These are phyloP conservation scores for Macropodus opercularis DNA, from an alignment of 2,797 vertebrate species.

Conservation along the genomic window DNA sequence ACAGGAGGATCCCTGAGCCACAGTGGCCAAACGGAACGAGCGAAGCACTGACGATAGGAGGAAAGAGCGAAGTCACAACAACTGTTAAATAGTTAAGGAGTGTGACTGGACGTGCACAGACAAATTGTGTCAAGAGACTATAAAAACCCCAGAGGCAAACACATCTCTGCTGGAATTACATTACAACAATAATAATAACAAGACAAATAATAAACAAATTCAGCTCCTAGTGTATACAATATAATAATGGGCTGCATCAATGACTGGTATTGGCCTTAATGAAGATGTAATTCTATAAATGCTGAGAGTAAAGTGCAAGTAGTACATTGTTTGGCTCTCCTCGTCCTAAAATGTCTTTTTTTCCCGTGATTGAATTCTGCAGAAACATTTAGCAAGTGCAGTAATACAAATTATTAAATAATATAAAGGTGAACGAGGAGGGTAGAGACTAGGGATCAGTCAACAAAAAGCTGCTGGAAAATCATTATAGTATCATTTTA, in stretches of 20 bases:
- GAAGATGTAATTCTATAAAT: conserved; percentile 10
- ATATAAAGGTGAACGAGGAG: conserved; percentile 19
- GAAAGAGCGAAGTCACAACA: conserved; percentile 7
- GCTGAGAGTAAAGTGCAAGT: conserved; percentile 7
- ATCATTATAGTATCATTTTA: conserved; percentile 33
- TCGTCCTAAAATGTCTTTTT: too few relatives aligned
- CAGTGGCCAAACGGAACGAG: too few relatives aligned
- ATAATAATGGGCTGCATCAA: conserved; percentile 10
- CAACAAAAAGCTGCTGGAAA: conserved; percentile 36
- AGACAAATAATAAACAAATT: conserved; percentile 11
- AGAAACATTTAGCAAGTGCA: conserved; percentile 2
- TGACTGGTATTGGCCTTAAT: conserved; percentile 21
- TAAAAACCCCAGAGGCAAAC: conserved; percentile 24
- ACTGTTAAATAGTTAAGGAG: conserved; percentile 1
- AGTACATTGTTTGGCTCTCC: too few relatives aligned
- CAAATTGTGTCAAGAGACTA: conserved; percentile 21
- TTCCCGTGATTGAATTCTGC: too few relatives aligned
- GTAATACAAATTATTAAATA: background rate
- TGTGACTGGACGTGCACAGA: conserved; percentile 1
- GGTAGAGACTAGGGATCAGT: background rate
- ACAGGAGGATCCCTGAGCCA: too few relatives aligned
- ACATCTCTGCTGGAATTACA: conserved; percentile 16
- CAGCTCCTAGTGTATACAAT: conserved; percentile 2
- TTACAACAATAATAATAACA: conserved; percentile 6
- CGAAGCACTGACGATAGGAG: background rate